Evolutionary conservation across 2,113 vertebrate species (phyloP), one percentile per base, ranked within the genome.

Genomic region (Xiphorhynchus elegans): DNA sequence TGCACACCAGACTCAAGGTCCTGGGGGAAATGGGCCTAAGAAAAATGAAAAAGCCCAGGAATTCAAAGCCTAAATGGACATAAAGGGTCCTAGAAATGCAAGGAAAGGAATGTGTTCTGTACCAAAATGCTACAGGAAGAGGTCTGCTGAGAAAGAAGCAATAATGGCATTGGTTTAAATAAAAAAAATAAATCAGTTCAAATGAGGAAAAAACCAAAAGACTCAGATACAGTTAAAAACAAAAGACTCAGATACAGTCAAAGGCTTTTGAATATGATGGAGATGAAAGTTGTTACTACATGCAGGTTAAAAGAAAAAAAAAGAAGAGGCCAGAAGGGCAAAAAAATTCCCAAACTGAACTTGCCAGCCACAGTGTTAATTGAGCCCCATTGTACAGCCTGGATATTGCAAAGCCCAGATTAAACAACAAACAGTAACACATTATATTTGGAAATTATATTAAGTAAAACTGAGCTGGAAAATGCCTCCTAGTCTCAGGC

Each of bases 391-490:
- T 62, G 74, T 11, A 70, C 8, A 50, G n/a, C 47, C 86, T 47
- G 37, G 29, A 21, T 20, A 49, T 29, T 49, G 50, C 67, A 90
- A 76, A 79, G 53, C 31, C 69, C 0, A 85, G 74, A 69, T 67
- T 70, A 92, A 96, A 84, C 35, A 86, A 75, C 14, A 60, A 87
- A 82, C 40, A 72, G 72, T 63, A 63, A 44, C 47, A 47, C 25
- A 21, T 28, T 81, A 55, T 23, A 39, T 58, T 93, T 78, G 84
- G 84, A n/a, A n/a, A n/a, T n/a, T n/a, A n/a, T n/a, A n/a, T n/a
- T 60, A 72, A 68, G 60, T 47, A 82, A 87, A 94, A 74, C 24
- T 33, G 28, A 87, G 37, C 56, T 92, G 94, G 73, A 91, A 93
- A 93, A 93, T 81, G 64, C 68, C 84, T 84, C 44, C 89, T 77